Percentiles rank a stretch among this genome's conserved stretches.
Evolutionary conservation across 2,888 invertebrate species (phyloP).

Genomic region (Rotaria sp.): DNA sequence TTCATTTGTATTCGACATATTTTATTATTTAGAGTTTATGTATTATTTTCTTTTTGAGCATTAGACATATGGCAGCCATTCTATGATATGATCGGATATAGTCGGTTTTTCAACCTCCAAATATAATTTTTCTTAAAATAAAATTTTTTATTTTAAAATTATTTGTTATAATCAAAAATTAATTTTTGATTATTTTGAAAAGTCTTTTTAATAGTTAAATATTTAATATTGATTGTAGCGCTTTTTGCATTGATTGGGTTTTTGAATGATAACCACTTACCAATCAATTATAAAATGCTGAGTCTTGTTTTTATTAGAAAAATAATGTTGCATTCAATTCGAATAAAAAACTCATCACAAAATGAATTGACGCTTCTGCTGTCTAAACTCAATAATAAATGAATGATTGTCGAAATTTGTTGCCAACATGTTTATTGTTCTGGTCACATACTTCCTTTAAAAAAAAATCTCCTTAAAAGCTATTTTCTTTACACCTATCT

Average conservation of each 20-base stretch:
- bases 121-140: not conserved
- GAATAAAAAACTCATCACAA: too few relatives aligned
- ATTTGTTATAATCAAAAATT: not conserved
- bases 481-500: too few relatives aligned
- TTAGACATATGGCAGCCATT: constrained; percentile 1
- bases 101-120: not conserved
- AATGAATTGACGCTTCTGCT: too few relatives aligned
- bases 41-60: not conserved
- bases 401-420: too few relatives aligned
- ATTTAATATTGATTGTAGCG: not conserved
- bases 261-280: not conserved
- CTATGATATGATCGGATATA: not conserved
- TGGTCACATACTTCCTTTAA: too few relatives aligned
- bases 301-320: too few relatives aligned
- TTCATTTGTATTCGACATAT: not conserved
- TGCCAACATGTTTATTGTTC: too few relatives aligned
- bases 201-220: not conserved
- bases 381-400: too few relatives aligned
- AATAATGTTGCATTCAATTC: too few relatives aligned
- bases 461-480: too few relatives aligned
- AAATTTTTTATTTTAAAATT: not conserved
- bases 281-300: too few relatives aligned
- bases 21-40: not conserved
- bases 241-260: not conserved
- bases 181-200: not conserved